Percentiles rank a stretch among this genome's conserved stretches.
phyloP scores from a whole-genome alignment of 2,888 invertebrate genomes.

The Lithophane semibrunnea region DNA sequence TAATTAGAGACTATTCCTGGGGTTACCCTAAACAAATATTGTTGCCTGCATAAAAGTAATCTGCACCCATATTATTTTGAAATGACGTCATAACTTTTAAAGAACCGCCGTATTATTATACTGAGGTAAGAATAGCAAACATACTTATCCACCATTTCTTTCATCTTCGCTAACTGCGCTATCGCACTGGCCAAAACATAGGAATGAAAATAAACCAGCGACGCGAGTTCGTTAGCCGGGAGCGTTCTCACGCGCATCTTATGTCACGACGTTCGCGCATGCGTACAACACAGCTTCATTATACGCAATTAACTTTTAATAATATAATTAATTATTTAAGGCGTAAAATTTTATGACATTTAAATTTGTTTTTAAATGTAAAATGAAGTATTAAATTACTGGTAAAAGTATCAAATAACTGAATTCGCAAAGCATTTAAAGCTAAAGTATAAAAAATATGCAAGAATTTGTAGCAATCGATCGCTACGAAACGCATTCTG shows the following conservation, averaged over 20 bases:
- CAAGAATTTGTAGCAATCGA: conserved; percentile 28
- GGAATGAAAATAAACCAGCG: conserved; percentile 79
- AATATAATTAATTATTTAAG: conserved; percentile 35
- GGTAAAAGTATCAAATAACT: background rate
- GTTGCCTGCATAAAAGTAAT: background rate
- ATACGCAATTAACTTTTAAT: conserved; percentile 50
- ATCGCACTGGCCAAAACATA: conserved; percentile 78
- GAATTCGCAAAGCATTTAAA: background rate
- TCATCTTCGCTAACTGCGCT: conserved; percentile 55
- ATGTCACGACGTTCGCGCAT: conserved; percentile 76
- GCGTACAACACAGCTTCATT: conserved; percentile 64
- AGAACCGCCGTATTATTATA: too few relatives aligned
- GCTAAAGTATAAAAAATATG: background rate
- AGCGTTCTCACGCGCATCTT: conserved; percentile 81
- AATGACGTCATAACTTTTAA: background rate
- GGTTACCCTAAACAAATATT: background rate
- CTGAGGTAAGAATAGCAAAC: background rate
- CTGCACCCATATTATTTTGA: background rate
- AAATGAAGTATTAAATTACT: background rate
- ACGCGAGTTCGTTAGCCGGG: conserved; percentile 84
- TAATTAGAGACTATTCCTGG: background rate
- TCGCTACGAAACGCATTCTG: conserved; percentile 72
- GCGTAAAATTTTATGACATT: background rate
- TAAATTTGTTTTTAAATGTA: conserved; percentile 10
- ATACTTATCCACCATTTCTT: conserved; percentile 46